Percentiles rank a stretch among this genome's conserved stretches.
These are phyloP conservation scores for Heliconius hermathena DNA, from an alignment of 1,140 invertebrate species.

Conservation along the genomic window DNA sequence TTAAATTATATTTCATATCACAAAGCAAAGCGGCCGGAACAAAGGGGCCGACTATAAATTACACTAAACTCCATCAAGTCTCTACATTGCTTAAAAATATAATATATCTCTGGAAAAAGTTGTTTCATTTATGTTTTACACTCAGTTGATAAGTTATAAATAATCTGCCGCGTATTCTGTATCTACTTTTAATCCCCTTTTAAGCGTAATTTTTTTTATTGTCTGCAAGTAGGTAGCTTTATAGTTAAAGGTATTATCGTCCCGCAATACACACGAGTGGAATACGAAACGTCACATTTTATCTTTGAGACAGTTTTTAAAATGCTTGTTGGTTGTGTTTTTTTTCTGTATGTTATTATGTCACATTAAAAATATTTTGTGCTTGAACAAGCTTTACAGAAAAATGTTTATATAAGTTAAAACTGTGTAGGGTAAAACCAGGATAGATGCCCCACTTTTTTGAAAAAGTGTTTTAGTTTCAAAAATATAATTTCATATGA, in stretches of 20 bases:
- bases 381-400: no score
- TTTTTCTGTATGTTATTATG: background rate
- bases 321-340: background rate
- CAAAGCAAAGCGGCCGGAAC: constrained; percentile 4
- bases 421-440: no score
- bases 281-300: background rate
- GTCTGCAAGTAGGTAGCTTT: background rate
- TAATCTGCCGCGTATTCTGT: constrained; percentile 5
- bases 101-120: constrained; percentile 25
- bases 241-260: background rate
- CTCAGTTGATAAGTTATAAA: constrained; percentile 14
- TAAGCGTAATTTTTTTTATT: background rate
- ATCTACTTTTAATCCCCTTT: constrained; percentile 14
- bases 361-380: background rate
- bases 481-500: no score
- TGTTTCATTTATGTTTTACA: constrained; percentile 19
- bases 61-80: constrained; percentile 18
- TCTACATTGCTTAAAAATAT: constrained; percentile 30
- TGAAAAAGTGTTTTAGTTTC: no score
- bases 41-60: constrained; percentile 14
- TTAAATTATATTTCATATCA: background rate
- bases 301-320: background rate
- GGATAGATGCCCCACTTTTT: no score
- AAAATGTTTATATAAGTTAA: no score
- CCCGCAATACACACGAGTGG: background rate